phyloP scores from a whole-genome alignment of 2,888 invertebrate species.

The Saturnia japonica region DNA sequence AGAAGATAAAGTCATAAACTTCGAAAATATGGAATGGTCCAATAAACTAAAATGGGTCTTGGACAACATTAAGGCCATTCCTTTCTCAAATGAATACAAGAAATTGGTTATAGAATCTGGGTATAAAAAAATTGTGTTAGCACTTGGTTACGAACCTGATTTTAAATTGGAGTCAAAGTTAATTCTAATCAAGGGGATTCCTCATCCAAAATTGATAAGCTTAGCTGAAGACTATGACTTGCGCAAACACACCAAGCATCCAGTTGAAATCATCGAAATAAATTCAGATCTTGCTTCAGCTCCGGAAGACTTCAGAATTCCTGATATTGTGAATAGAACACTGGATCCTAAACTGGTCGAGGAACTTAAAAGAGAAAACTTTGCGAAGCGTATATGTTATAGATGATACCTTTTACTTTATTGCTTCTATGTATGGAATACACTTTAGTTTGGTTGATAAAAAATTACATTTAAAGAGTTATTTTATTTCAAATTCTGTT shows the following conservation, averaged over 20 bases:
- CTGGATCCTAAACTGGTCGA: constrained; percentile 36
- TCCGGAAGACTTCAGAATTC: constrained; percentile 36
- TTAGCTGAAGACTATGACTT: constrained; percentile 42
- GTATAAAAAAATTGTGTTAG: constrained; percentile 26
- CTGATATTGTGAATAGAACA: constrained; percentile 41
- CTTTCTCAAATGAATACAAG: constrained; percentile 2
- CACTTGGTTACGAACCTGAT: constrained; percentile 38
- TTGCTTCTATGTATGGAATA: no score
- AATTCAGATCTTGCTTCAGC: constrained; percentile 37
- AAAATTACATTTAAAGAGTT: no score
- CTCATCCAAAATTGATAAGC: constrained; percentile 34
- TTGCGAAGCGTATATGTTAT: constrained; percentile 30
- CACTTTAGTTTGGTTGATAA: no score
- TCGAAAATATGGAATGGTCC: no score
- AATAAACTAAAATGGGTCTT: background rate
- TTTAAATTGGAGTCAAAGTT: constrained; percentile 43
- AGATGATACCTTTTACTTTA: background rate
- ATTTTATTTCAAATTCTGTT: no score
- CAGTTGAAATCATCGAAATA: constrained; percentile 38
- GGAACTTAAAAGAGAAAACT: constrained; percentile 36
- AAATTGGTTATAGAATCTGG: background rate
- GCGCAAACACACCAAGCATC: constrained; percentile 36
- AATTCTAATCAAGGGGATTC: constrained; percentile 42
- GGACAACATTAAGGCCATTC: background rate
- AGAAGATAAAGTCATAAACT: no score